Conservation (phyloP, 2,888 invertebrate species). For the Periphyllus acericola region DNA sequence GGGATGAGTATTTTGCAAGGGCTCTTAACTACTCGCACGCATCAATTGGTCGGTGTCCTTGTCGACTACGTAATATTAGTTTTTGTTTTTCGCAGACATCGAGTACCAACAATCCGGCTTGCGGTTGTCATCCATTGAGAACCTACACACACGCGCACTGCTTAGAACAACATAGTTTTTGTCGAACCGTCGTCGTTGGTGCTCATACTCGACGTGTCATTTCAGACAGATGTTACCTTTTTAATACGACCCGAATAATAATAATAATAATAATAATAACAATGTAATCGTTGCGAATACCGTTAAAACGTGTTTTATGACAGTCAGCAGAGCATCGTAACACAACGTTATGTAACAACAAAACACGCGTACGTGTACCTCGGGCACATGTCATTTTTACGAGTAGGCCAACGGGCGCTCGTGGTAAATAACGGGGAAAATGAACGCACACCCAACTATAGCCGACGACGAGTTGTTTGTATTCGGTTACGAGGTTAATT, state of each 20-base stretch:
- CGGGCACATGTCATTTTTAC: background rate
- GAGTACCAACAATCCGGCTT: background rate
- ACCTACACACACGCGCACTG: background rate
- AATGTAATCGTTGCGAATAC: background rate
- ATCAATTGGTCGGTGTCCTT: too few species aligned
- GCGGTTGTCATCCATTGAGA: background rate
- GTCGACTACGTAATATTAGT: background rate
- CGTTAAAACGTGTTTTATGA: conserved; percentile 6
- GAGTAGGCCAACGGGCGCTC: too few species aligned
- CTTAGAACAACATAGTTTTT: background rate
- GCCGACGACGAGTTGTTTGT: background rate
- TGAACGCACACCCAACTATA: background rate
- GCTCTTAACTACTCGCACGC: too few species aligned
- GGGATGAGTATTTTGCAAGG: too few species aligned
- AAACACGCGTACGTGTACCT: background rate
- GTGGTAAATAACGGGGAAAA: too few species aligned
- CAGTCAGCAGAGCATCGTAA: background rate
- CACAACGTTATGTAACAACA: background rate
- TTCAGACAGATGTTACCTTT: background rate
- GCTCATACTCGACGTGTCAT: background rate
- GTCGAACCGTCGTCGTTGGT: background rate
- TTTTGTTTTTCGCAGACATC: background rate
- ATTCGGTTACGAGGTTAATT: background rate
- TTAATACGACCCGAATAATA: background rate
- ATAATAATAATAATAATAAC: too few species aligned